Evolutionary conservation across 1,140 invertebrate species (phyloP), one percentile per base, ranked within the genome.

Genomic region (Caenorhabditis tropicalis): DNA sequence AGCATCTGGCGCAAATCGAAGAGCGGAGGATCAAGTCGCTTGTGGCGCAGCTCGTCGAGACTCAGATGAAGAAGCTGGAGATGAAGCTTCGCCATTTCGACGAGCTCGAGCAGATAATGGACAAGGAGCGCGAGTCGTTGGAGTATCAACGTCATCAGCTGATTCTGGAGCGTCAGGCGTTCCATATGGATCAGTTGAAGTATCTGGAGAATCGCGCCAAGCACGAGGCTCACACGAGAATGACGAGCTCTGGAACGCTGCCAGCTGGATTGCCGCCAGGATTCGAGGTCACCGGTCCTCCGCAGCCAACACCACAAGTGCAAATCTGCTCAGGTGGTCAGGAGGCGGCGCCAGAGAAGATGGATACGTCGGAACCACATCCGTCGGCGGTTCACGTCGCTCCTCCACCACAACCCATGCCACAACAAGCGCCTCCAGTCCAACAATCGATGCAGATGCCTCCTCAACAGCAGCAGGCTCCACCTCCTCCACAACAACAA

Each of bases 61-160:
- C 97, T 0, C 98, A 99, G 93, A 93, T 94, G 92, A 94, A 94
- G 92, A 99, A 99, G 91, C 92, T 99, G 24, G 98, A 99, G 92
- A 98, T 99, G 58, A 99, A 99, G 92, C 90, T 99, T 60, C 93
- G 96, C 12, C 98, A 99, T 92, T 99, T 99, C 92, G 98, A 99
- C 91, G 98, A 99, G 91, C 92, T 99, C 4, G 98, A 99, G 92
- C 96, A 96, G 0, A 99, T 98, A 29, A 99, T 99, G 97, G 98
- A 99, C 91, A 93, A 95, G 15, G 98, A 99, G 92, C 93, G 97
- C 65, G 98, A 99, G 92, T 94, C 94, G 39, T 92, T 99, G 33
- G 98, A 99, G 91, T 98, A 98, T 92, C 97, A 99, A 91, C 93
- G 98, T 15, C 97, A 99, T 91, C 97, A 99, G 91, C 92, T 99